Evolutionary conservation across 2,888 invertebrate genomes (phyloP), one percentile per base, ranked within the genome.

Genomic region (Drosophila cognata): DNA sequence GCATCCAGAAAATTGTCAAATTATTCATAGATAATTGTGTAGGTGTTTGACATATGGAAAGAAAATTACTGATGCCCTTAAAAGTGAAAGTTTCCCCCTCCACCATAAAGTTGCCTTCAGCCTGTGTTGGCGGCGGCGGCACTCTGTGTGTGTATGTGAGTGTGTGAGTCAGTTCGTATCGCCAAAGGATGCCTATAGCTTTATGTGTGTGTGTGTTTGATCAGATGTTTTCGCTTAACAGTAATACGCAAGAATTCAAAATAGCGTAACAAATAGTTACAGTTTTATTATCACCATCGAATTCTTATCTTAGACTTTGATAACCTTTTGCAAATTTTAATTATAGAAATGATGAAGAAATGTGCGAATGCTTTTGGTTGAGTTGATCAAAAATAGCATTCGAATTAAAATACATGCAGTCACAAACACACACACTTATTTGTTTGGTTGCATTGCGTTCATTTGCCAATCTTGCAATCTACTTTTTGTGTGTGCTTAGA

Each of bases 61-160:
- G 52, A 51, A 77, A 65, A 56, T 68, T 43, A 36, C 33, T 48
- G 41, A 29, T 53, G 56, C 48, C 66, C 64, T 64, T 21, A 66
- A 84, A 84, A 84, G 88, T 82, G 88, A 84, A 84, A 84, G 84
- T 88, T 80, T 65, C 41, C 46, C 33, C 38, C 16, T 25, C 18
- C 13, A 18, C 13, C 58, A 35, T 38, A 61, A 55, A 61, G 46
- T 65, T 73, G 51, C 66, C 59, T 66, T 59, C 21, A 41, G 74
- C 74, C 64, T 73, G 64, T 69, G 69, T 43, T 59, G 46, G 53
- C 41, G 57, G 70, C 67, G 69, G 69, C 88, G 75, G 58, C 67
- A 33, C 29, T 43, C 21, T 31, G 36, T 51, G 51, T n/a, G 46
- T 60, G 51, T 65, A 56, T 64, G 50, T 46, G 50, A 61, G 68